Percentiles rank a stretch among this genome's conserved stretches.
These are phyloP conservation scores for Aptenodytes patagonicus DNA, from an alignment of 2,113 vertebrate genomes.

Conservation along the genomic window DNA sequence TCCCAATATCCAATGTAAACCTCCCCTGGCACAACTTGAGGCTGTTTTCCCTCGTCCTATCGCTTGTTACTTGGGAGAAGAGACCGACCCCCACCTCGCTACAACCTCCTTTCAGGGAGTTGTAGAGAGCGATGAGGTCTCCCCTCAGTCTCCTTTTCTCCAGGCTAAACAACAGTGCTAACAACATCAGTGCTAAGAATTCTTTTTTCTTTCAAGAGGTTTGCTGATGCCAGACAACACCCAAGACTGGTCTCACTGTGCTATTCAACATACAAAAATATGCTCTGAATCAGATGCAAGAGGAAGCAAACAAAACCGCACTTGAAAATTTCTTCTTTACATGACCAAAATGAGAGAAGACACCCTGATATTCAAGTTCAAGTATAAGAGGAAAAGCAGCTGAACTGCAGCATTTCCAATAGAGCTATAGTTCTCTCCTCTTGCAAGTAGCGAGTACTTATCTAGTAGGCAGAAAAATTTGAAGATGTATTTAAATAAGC, in stretches of 20 bases:
- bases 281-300: not conserved
- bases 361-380: not conserved
- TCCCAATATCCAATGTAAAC: no score
- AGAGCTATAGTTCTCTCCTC: not conserved
- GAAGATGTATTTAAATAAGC: not conserved
- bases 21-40: no score
- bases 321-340: not conserved
- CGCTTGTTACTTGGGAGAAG: no score
- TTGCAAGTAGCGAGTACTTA: not conserved
- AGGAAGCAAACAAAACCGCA: not conserved
- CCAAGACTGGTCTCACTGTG: not conserved
- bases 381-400: not conserved
- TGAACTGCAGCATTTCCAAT: not conserved
- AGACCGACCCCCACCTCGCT: no score
- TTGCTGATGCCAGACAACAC: not conserved
- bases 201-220: not conserved
- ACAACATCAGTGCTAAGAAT: not conserved
- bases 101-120: no score
- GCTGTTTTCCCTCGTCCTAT: no score
- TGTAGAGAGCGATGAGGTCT: no score
- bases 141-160: no score
- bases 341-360: not conserved
- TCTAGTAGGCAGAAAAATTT: not conserved
- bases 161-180: not conserved
- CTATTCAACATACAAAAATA: not conserved